Evolutionary conservation across 2,797 vertebrate species (phyloP), one percentile per base, ranked within the genome.

Genomic region (Sebastes hubbsi): DNA sequence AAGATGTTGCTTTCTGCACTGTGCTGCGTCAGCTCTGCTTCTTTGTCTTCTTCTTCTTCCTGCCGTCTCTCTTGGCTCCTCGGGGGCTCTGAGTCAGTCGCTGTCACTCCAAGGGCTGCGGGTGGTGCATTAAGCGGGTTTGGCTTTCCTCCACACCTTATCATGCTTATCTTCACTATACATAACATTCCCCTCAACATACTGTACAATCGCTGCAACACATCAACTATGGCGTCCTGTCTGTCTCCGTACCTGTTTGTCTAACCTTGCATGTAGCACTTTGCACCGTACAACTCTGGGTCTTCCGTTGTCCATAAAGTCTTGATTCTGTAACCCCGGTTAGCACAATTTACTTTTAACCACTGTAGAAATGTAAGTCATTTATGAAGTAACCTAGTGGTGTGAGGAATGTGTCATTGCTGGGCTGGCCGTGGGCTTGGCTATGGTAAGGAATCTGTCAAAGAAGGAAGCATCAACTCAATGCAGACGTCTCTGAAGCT

Each of bases 401-500:
- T 84, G 16, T 82, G 29, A 60, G 61, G 32, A 54, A 55, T 82
- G 29, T 60, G 8, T 68, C 46, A 61, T 46, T 77, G 59, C 24
- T 78, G 59, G 14, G 56, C 42, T 68, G 20, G 20, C 32, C 34
- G 14, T 56, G 5, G 24, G 69, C 71, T 82, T 6, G 59, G 36
- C 52, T 65, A 7, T 27, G 64, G 24, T 63, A 63, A 82, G 79
- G 77, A 84, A 78, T 92, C 73, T 61, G 49, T 38, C 6, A 60
- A 66, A 78, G 62, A 61, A n/a, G 77, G 77, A 82, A 83, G 77
- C 85, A 86, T 89, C 78, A 86, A 38, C 56, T 73, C 14, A 58
- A 12, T 52, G 46, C 25, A 54, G 38, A 42, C 38, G 77, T 16
- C 32, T 70, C 16, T n/a, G 34, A 46, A 4, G 25, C 11, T 52